Evolutionary conservation across 2,113 vertebrate species (phyloP), one percentile per base, ranked within the genome.

Genomic region (Lipophrys pholis): DNA sequence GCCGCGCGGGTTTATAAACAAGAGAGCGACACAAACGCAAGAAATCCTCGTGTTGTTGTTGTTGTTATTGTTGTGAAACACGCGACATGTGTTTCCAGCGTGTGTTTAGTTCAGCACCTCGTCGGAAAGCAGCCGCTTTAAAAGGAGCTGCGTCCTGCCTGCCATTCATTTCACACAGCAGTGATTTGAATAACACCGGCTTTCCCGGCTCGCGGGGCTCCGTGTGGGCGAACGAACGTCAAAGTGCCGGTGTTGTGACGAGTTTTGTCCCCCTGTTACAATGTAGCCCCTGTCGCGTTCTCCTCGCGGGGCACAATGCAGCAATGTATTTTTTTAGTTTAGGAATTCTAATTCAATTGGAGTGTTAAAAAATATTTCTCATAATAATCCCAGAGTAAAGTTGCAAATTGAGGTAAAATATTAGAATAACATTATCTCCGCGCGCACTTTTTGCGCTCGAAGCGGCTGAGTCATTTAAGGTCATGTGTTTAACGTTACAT

Each of bases 131-230:
- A 30, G 21, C 21, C 21, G 21, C 21, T 30, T 30, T 30, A 41
- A 6, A 2, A 0, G 1, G 1, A 11, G 11, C 30, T 6, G 1
- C 12, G 14, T 11, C 8, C 11, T 0, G 36, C 1, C 1, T 53
- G 58, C 50, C 76, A 79, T 77, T 75, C 73, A 73, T n/a, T 77
- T 75, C 73, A 73, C 12, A n/a, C 11, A 7, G 45, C 21, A 8
- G 5, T 8, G 50, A 3, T 73, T 83, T 74, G 49, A 83, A 77
- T 41, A 46, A 15, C n/a, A 81, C 87, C 86, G 86, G 86, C 81
- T 87, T 87, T 72, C 71, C 86, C 89, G 87, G 83, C 61, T 70
- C 45, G 1, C 35, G 15, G 38, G 43, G 45, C 56, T 10, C 45
- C 12, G 61, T 57, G 15, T 30, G 30, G 21, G 69, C 74, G 76